Evolutionary conservation across 1,140 invertebrate genomes (phyloP).

Genomic region (Drosophila nikananu): DNA sequence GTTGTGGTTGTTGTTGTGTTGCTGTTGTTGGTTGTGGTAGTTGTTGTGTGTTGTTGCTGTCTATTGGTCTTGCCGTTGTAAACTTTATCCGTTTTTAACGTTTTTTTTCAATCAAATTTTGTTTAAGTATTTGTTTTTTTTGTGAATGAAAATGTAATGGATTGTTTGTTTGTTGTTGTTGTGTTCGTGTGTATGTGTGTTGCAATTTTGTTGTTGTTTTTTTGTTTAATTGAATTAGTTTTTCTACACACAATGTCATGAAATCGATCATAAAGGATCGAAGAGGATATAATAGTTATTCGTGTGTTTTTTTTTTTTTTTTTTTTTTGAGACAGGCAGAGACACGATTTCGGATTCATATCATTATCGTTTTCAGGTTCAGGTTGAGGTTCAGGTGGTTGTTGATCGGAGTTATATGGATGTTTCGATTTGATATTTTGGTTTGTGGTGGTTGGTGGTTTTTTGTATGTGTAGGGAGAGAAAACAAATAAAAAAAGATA

Average conservation of each 20-base stretch:
- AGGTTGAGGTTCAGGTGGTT: slow-evolving; percentile 51
- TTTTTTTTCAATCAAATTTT: slow-evolving; percentile 33
- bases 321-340: slow-evolving; percentile 22
- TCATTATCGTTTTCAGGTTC: slow-evolving; percentile 40
- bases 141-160: slow-evolving; percentile 64
- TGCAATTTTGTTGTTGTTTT: slow-evolving; percentile 39
- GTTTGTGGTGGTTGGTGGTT: slow-evolving; percentile 34
- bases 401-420: slow-evolving; percentile 58
- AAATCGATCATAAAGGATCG: slow-evolving; percentile 46
- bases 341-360: slow-evolving; percentile 37
- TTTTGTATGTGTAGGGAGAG: slow-evolving; percentile 77
- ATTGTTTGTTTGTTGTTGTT: slow-evolving; percentile 50
- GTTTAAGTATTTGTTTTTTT: slow-evolving; percentile 22
- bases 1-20: slow-evolving; percentile 21
- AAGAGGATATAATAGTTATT: slow-evolving; percentile 28
- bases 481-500: slow-evolving; percentile 78
- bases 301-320: background rate
- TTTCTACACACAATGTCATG: slow-evolving; percentile 72
- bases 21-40: slow-evolving; percentile 38
- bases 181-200: slow-evolving; percentile 52
- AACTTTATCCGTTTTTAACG: slow-evolving; percentile 61
- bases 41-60: slow-evolving; percentile 63
- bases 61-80: slow-evolving; percentile 65
- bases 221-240: slow-evolving; percentile 73
- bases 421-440: slow-evolving; percentile 50